Base-by-base conservation (phyloP, 2,888 invertebrate species). In the Calephelis perditalis region DNA sequence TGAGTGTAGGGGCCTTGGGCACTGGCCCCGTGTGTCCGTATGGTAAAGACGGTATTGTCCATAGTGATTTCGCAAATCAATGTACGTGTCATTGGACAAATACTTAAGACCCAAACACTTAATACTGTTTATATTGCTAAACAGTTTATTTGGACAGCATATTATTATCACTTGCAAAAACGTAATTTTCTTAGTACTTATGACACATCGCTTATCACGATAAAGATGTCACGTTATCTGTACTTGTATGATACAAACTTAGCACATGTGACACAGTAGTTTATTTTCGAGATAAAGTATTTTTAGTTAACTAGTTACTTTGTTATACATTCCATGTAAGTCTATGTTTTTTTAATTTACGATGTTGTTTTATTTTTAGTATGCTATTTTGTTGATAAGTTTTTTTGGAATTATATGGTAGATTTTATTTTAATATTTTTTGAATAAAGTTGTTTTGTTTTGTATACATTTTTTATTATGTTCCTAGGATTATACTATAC, bases 361-460 rank as follows among this genome's bases (percentile, higher is more conserved):
- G 67, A 60, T 61, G 47, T 57, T 45, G 67, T 76, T 77, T 78
- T 67, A 71, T 73, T 79, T 78, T 74, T 68, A 71, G 70, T 76
- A 70, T 68, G 69, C 75, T 70, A 70, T 66, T 52, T 56, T 61
- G 47, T 56, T 47, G 56, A 35, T 63, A 57, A 64, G 62, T 57
- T 62, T 60, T 15, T 58, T 44, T 60, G 36, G 36, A 52, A 61
- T 58, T 43, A 59, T 26, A 11, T 60, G 43, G 10, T 7, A 49
- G 35, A 46, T 26, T 5, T 37, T 60, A n/a, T 57, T 36, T 46
- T 57, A 15, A 35, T 36, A 56, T 70, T 71, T 66, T 40, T 45
- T 54, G 52, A 52, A 52, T 52, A 52, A 52, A 40, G 26, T 47
- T 57, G 56, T 58, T 62, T 61, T 64, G 60, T 57, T 59, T 47